Evolutionary conservation across 1,140 invertebrate genomes (phyloP), one percentile per base, ranked within the genome.

Genomic region (Drosophila erecta): DNA sequence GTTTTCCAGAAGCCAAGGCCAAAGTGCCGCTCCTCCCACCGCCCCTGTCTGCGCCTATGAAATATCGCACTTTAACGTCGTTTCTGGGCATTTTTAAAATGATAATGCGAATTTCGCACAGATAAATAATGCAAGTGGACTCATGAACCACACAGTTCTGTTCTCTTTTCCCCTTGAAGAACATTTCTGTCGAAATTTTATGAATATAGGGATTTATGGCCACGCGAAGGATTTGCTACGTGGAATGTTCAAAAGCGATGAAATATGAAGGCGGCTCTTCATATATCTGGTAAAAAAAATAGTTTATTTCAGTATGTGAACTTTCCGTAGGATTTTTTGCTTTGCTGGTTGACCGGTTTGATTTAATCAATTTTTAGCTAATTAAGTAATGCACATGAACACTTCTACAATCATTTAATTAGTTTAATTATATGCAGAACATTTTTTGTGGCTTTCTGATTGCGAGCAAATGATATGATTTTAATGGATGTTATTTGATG

Each of bases 51-150:
- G 38, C 41, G 57, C 66, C 59, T 50, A 64, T 74, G 56, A 80
- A 70, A 85, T 85, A 80, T 79, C 64, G 74, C 79, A 70, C 69
- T 81, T 78, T 69, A 78, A 81, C 59, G 76, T 62, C 78, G 62
- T 76, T 79, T 51, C 57, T 57, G 54, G 47, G 65, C 62, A 76
- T 79, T 84, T 84, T 76, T 44, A 67, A 84, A 84, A 81, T 77
- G 79, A 74, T 83, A 83, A 81, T 81, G 70, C 62, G 62, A 50
- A 71, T 59, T 65, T 60, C 43, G 57, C 22, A 35, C 37, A 59
- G 54, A 77, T 77, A 81, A 79, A 76, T 84, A 84, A 84, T 84
- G 74, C 79, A 76, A 54, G 60, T 40, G 30, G 46, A 50, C 64
- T 70, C 35, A 47, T 47, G 64, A 69, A 51, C 30, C 55, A 46